Evolutionary conservation across 2,797 vertebrate species (phyloP).

Genomic region (Harpagifer antarcticus): DNA sequence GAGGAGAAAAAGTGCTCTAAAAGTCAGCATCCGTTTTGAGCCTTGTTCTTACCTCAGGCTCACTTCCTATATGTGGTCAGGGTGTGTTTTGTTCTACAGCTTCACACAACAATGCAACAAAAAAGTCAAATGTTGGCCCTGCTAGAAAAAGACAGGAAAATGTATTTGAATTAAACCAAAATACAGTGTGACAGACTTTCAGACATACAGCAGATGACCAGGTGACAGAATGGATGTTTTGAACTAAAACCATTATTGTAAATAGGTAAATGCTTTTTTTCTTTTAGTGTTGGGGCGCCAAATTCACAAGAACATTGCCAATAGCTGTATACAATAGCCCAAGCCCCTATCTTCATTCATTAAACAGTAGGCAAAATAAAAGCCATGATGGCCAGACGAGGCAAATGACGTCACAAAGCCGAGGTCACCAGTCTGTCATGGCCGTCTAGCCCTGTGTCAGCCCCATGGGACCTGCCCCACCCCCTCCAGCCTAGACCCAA

Average conservation of each 20-base stretch:
- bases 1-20: slow-evolving; percentile 70
- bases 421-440: slow-evolving; percentile 80
- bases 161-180: slow-evolving; percentile 44
- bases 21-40: slow-evolving; percentile 72
- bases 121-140: slow-evolving; percentile 39
- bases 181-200: slow-evolving; percentile 15
- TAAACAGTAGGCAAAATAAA: slow-evolving; percentile 77
- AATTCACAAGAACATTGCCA: slow-evolving; percentile 37
- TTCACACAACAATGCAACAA: slow-evolving; percentile 62
- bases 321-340: slow-evolving; percentile 49
- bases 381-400: slow-evolving; percentile 78
- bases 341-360: slow-evolving; percentile 66
- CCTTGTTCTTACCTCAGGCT: slow-evolving; percentile 70
- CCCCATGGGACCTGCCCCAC: slow-evolving; percentile 74
- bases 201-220: slow-evolving; percentile 23
- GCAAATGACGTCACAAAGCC: slow-evolving; percentile 80
- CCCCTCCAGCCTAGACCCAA: slow-evolving; percentile 62
- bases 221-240: slow-evolving; percentile 21
- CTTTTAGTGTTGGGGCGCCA: slow-evolving; percentile 12
- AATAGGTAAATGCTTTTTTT: slow-evolving; percentile 22
- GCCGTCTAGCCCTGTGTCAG: slow-evolving; percentile 76
- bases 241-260: slow-evolving; percentile 26
- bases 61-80: slow-evolving; percentile 81
- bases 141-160: slow-evolving; percentile 29
- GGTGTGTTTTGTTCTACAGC: slow-evolving; percentile 67